Base-by-base conservation (phyloP, 1,140 invertebrate species). In the Conus betulinus region DNA sequence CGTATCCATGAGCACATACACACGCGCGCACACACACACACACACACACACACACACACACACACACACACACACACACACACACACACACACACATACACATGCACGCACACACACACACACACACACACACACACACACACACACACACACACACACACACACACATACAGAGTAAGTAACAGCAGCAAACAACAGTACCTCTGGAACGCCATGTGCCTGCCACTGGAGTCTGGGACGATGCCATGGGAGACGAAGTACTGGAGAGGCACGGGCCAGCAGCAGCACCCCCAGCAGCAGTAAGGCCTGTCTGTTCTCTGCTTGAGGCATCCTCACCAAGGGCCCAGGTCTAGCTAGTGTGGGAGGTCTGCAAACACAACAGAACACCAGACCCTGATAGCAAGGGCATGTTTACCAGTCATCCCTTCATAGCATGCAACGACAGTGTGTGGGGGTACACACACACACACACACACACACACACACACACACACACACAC, bases 221-320 rank as follows among this genome's bases (percentile, higher is more conserved):
- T 86, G 84, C 60, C 89, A 89, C 71, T 92, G 88, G 74, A 92
- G 92, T 93, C 92, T 55, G 90, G 87, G 13, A 89, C 88, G 57
- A 90, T 81, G 74, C 92, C 91, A 52, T 91, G 91, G 10, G 91
- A 90, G 71, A 95, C 85, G 76, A 94, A 88, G 91, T 94, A 94
- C 89, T 95, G 94, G 27, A 91, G 84, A 25, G 94, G 94, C 17
- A 95, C 91, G 86, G 86, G 93, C 94, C n/a, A 94, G 82, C 20
- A 95, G 88, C 51, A 95, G 88, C 60, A 94, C 81, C 17, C 88
- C 87, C 23, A 94, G 88, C 85, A 94, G 92, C 51, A 94, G 51
- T 11, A 87, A 88, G 39, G 93, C 93, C 55, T 89, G 79, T 76
- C 93, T 67, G 81, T 92, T 91, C 74, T 71, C 67, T 23, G 10